Conservation (phyloP, 2,113 vertebrate species). For the Apodemus sylvaticus region DNA sequence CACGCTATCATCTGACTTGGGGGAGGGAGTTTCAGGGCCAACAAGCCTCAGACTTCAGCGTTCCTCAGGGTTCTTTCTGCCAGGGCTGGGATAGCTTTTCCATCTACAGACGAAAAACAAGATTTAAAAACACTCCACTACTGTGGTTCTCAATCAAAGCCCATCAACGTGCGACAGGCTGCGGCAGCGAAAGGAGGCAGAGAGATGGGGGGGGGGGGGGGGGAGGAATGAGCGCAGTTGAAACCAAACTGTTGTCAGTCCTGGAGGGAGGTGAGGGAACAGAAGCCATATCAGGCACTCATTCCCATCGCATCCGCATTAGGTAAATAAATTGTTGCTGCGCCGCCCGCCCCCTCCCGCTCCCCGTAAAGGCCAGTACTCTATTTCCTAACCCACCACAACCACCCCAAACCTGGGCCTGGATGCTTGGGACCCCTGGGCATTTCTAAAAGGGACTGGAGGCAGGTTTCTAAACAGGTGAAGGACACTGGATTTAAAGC, state of each 20-base stretch:
- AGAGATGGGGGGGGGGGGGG: slow-evolving; percentile 48
- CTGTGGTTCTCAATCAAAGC: slow-evolving; percentile 70
- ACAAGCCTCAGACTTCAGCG: slow-evolving; percentile 21
- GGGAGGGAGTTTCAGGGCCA: not conserved
- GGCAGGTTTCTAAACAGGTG: slow-evolving; percentile 10
- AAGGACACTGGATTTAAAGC: not conserved
- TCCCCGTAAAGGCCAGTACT: not conserved
- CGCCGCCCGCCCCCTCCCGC: not conserved
- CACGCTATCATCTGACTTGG: slow-evolving; percentile 13
- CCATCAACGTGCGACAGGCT: slow-evolving; percentile 76
- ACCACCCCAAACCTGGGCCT: not conserved
- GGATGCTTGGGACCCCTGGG: not conserved
- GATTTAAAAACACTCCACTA: slow-evolving; percentile 44
- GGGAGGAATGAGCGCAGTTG: slow-evolving; percentile 71
- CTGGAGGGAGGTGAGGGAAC: not conserved
- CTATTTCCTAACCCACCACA: not conserved
- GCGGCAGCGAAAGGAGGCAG: slow-evolving; percentile 63
- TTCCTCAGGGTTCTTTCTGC: slow-evolving; percentile 29
- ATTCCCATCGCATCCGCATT: not conserved
- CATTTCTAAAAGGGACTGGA: not conserved
- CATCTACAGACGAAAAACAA: slow-evolving; percentile 35
- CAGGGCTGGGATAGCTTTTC: not conserved
- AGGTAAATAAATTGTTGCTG: not conserved
- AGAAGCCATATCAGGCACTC: not conserved
- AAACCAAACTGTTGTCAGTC: slow-evolving; percentile 71